These are phyloP conservation scores for Drosophila borealis DNA, from an alignment of 2,888 invertebrate genomes.

Conservation along the genomic window DNA sequence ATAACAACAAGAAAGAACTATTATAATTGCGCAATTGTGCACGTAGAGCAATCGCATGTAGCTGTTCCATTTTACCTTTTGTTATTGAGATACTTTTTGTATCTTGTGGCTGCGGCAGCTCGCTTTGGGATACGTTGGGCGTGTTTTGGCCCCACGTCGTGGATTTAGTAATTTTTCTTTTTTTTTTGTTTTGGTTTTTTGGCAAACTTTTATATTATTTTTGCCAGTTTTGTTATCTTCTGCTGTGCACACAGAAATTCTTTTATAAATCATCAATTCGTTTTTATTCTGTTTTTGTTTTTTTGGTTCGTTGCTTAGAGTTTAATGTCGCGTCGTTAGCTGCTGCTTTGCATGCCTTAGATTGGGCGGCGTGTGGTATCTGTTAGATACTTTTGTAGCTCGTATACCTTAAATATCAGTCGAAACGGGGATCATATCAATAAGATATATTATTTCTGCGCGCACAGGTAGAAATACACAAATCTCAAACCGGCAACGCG, in stretches of 20 bases:
- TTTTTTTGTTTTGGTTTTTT: slow-evolving; percentile 15
- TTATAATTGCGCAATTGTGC: slow-evolving; percentile 59
- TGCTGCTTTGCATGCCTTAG: slow-evolving; percentile 57
- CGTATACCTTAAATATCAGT: slow-evolving; percentile 48
- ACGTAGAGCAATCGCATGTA: slow-evolving; percentile 30
- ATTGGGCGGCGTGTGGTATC: slow-evolving; percentile 63
- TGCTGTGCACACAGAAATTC: slow-evolving; percentile 41
- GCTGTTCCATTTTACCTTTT: slow-evolving; percentile 56
- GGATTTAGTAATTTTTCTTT: slow-evolving; percentile 32
- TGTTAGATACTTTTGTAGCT: slow-evolving; percentile 57
- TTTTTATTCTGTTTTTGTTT: slow-evolving; percentile 47
- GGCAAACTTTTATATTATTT: slow-evolving; percentile 40
- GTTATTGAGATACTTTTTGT: slow-evolving; percentile 61
- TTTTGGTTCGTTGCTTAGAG: slow-evolving; percentile 59
- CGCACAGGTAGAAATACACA: slow-evolving; percentile 66
- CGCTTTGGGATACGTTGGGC: slow-evolving; percentile 40
- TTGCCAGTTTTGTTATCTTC: slow-evolving; percentile 35
- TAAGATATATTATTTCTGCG: slow-evolving; percentile 29
- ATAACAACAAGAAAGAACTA: slow-evolving; percentile 27
- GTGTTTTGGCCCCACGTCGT: slow-evolving; percentile 26
- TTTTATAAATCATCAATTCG: slow-evolving; percentile 59
- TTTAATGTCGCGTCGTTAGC: slow-evolving; percentile 43
- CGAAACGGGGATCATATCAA: slow-evolving; percentile 46
- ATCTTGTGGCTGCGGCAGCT: slow-evolving; percentile 20
- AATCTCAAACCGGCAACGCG: slow-evolving; percentile 74